Evolutionary conservation across 1,140 invertebrate genomes (phyloP).

Genomic region (Pseudomyrmex gracilis): DNA sequence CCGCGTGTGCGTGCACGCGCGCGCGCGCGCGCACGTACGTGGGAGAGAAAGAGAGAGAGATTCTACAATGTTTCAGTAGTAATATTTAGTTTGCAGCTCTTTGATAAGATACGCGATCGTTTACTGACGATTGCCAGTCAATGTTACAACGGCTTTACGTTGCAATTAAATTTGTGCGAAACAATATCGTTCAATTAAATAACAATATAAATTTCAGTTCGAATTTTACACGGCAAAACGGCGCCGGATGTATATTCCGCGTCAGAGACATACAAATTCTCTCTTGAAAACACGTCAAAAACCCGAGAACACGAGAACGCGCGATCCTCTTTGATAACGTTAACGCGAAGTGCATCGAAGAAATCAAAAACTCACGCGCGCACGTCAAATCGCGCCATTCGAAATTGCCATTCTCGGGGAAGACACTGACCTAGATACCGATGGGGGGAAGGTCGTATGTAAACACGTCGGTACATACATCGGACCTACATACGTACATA

Average conservation of each 20-base stretch:
- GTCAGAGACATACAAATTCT: background rate
- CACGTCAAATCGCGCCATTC: constrained; percentile 61
- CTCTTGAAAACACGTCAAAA: constrained; percentile 16
- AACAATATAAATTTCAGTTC: background rate
- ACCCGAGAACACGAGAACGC: background rate
- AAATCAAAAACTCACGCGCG: constrained; percentile 65
- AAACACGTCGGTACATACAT: constrained; percentile 62
- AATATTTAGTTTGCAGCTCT: no score
- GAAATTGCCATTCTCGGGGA: constrained; percentile 71
- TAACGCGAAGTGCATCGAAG: constrained; percentile 25
- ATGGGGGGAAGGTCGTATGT: constrained; percentile 71
- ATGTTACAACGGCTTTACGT: no score
- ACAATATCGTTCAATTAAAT: no score
- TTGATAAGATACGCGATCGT: no score
- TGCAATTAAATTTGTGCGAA: no score
- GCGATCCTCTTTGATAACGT: constrained; percentile 18
- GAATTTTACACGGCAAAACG: background rate
- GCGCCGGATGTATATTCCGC: no score
- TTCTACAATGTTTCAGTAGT: no score
- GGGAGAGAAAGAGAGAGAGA: no score
- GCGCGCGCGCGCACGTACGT: no score
- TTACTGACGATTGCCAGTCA: no score
- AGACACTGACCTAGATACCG: constrained; percentile 76
- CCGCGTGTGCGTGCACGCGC: no score
- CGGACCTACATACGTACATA: constrained; percentile 28